Base-by-base conservation (phyloP, 2,113 vertebrate genomes). In the Gopherus flavomarginatus region DNA sequence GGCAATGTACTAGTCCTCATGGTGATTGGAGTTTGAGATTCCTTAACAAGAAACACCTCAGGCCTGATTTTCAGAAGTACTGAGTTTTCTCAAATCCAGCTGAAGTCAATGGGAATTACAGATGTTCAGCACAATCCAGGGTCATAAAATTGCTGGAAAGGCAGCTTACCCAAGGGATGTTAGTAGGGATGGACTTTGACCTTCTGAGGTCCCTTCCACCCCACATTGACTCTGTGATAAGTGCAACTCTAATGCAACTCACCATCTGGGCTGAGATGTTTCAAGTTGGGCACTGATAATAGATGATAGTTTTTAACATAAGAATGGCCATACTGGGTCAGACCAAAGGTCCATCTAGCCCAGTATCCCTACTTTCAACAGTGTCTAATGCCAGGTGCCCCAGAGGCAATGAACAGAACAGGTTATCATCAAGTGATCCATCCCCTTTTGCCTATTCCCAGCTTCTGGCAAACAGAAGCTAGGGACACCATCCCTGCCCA, bases 31-130 rank as follows among this genome's bases (percentile, higher is more conserved):
- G 49, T 50, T 50, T 50, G 49, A 50, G 49, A 50, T 50, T 50
- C 49, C 49, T 50, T 12, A 78, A 26, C 75, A 47, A 44, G 24
- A 27, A 44, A 47, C 26, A 78, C 6, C 24, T 26, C 44, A 16
- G 10, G 42, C 42, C 81, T 88, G 7, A 88, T 35, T 38, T 89
- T 87, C n/a, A 93, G 27, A 69, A 92, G 47, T 31, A 90, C 24
- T 0, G 6, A 31, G 26, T 72, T 6, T 27, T 75, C 82, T 78
- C n/a, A 87, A 87, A 94, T 81, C 81, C 21, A 79, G 42, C 6
- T 47, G 26, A 78, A 24, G 11, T 47, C 11, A 78, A 27, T 47
- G 42, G 11, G 26, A 47, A 17, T 54, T 79, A 89, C 11, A 81
- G 62, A 81, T 0, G 35, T 2, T 93, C 38, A 44, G 72, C 47